Base-by-base conservation (phyloP, 2,113 vertebrate genomes). In the Prunella fulvescens region DNA sequence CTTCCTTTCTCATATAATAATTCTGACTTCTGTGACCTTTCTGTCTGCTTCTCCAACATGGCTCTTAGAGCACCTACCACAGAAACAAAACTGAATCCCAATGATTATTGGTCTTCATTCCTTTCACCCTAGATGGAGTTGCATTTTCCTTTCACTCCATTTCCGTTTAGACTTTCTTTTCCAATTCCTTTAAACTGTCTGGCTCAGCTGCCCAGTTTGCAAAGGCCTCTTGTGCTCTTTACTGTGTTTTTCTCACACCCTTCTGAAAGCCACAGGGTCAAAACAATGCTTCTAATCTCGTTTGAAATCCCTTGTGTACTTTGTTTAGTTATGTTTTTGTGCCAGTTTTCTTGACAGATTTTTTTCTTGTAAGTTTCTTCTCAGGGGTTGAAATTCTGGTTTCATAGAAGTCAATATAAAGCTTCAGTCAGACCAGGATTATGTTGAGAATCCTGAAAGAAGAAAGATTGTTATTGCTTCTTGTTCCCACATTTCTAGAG, bases 1-100 rank as follows among this genome's bases (percentile, higher is more conserved):
- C 94, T 98, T 97, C 93, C 97, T 97, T 96, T 98, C 95, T 94
- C 92, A 91, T 93, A 85, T 92, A 97, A 93, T 97, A 97, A 97
- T 97, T 97, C 84, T 96, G 96, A 96, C 93, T 96, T 88, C 86
- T 9, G 33, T 89, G 91, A 97, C 92, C 96, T 96, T 86, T 96
- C 91, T 94, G 96, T 92, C 93, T 95, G 93, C 79, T 95, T 69
- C 58, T 95, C 77, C 86, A 96, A 73, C 64, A n/a, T 25, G 20
- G 91, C 72, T 86, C 92, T 94, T 37, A 91, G 56, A 93, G 89
- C 65, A 93, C 93, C 92, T 91, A 95, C 90, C 92, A 78, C 77
- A 95, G 82, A 96, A 96, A 92, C 77, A 88, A 93, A 94, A 70
- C 77, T 77, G 85, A 84, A 53, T 65, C 92, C 62, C 48, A 60